A percentile compares a stretch with the other conserved stretches of the same genome.
These are phyloP conservation scores for Megalops atlanticus DNA, from an alignment of 2,113 vertebrate species.

Conservation along the genomic window DNA sequence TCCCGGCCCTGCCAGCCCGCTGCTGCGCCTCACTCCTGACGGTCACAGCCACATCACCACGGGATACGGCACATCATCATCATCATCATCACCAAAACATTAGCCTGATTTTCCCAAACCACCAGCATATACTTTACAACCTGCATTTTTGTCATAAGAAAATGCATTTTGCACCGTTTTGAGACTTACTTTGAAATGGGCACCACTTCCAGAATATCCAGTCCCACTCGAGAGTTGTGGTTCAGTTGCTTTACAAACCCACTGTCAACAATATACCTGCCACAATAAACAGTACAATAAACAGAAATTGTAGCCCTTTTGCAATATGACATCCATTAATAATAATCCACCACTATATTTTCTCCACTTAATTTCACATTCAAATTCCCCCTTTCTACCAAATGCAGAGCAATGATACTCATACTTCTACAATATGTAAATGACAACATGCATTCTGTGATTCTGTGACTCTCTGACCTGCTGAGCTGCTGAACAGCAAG, in stretches of 20 bases:
- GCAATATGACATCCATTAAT: no score
- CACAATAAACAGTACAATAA: neutral
- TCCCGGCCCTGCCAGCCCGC: constrained; percentile 87
- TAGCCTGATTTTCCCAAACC: neutral
- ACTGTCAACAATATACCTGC: constrained; percentile 90
- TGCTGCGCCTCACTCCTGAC: constrained; percentile 89
- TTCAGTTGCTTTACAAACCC: constrained; percentile 97
- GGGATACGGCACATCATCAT: neutral
- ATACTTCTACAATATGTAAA: neutral
- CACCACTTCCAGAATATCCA: constrained; percentile 93
- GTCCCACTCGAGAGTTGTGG: constrained; percentile 89
- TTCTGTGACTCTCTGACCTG: no score
- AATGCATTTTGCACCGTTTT: no score
- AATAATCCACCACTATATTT: neutral
- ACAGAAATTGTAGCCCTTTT: neutral
- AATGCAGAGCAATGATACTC: neutral
- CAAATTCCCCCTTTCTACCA: neutral
- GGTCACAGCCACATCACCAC: neutral
- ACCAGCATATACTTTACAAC: neutral
- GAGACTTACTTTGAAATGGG: constrained; percentile 93
- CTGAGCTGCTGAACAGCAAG: no score
- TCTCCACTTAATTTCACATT: neutral
- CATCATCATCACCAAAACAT: neutral
- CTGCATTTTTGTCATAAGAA: neutral
- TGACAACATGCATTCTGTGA: neutral